Conservation (phyloP, 2,113 vertebrate genomes). For the Lagopus muta region DNA sequence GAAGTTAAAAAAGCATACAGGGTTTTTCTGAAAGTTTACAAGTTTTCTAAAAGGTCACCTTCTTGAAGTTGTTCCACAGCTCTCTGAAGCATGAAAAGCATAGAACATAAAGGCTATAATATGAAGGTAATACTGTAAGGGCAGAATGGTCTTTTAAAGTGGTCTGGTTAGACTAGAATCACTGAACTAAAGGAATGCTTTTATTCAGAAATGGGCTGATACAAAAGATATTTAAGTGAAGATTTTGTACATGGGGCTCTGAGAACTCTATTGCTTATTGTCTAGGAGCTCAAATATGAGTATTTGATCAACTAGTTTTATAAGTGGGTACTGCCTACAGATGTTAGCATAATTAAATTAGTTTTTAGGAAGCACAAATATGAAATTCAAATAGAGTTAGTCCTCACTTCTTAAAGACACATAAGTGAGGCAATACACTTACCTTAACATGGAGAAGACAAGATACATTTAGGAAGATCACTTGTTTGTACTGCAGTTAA, state of each 20-base stretch:
- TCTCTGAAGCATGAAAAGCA: conserved; percentile 13
- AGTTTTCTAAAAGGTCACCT: conserved; percentile 52
- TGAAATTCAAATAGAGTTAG: conserved; percentile 32
- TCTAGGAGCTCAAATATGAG: conserved; percentile 25
- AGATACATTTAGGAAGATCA: neutral
- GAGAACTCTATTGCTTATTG: conserved; percentile 20
- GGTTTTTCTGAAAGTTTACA: neutral
- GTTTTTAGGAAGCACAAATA: neutral
- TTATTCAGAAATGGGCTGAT: neutral
- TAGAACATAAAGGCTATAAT: conserved; percentile 26
- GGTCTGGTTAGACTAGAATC: neutral
- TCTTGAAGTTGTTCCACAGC: conserved; percentile 22
- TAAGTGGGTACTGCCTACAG: neutral
- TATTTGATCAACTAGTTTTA: conserved; percentile 53
- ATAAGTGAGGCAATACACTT: neutral
- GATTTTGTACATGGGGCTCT: neutral
- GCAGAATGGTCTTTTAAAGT: conserved; percentile 4
- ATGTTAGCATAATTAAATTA: conserved; percentile 17
- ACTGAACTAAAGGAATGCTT: conserved; percentile 11
- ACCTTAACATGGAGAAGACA: neutral
- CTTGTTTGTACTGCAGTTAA: conserved; percentile 3
- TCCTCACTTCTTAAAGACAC: neutral
- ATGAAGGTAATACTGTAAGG: conserved; percentile 3
- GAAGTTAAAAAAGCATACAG: neutral
- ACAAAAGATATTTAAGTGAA: conserved; percentile 2